These are phyloP conservation scores for Chloroclystis v-ata DNA, from an alignment of 2,888 invertebrate species.

Conservation along the genomic window DNA sequence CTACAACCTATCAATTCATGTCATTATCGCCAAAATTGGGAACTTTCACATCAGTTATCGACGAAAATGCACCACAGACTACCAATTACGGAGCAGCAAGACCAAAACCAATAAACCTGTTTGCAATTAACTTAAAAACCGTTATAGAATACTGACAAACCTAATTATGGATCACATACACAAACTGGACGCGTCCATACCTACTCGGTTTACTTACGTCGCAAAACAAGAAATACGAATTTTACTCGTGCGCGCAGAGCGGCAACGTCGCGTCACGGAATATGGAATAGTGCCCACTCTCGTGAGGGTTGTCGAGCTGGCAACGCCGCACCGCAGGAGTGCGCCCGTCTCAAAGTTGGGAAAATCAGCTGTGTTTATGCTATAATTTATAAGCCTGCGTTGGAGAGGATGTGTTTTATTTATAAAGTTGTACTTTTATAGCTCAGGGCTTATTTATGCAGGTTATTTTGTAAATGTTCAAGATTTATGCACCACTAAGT, in stretches of 20 bases:
- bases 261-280: constrained; percentile 38
- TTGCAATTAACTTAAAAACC: constrained; percentile 29
- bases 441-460: background rate
- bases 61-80: constrained; percentile 13
- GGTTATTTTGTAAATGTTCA: background rate
- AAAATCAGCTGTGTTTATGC: constrained; percentile 37
- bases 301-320: constrained; percentile 37
- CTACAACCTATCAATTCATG: constrained; percentile 3
- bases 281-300: background rate
- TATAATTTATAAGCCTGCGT: constrained; percentile 19
- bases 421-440: constrained; percentile 8
- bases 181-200: background rate
- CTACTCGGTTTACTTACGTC: constrained; percentile 40
- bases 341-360: constrained; percentile 43
- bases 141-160: constrained; percentile 26
- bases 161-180: constrained; percentile 14
- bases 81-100: constrained; percentile 25
- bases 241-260: constrained; percentile 44
- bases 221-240: constrained; percentile 58
- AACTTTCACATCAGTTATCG: constrained; percentile 10
- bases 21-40: constrained; percentile 14
- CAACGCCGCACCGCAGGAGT: constrained; percentile 37
- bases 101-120: constrained; percentile 30
- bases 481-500: background rate
- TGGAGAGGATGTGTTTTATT: constrained; percentile 14